phyloP scores from a whole-genome alignment of 2,888 invertebrate species.

The Tetragonula carbonaria region DNA sequence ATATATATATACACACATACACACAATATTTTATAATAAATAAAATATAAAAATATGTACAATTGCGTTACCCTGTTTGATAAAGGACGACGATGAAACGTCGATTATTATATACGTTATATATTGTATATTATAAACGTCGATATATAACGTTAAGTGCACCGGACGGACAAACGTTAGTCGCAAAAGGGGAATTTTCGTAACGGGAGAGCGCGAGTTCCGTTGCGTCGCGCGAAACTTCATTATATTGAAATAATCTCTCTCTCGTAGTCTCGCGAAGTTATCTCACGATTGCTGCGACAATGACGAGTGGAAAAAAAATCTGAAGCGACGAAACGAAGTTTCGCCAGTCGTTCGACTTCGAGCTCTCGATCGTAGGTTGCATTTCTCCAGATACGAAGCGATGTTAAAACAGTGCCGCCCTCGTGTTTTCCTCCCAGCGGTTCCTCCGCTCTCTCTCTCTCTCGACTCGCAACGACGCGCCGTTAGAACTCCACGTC shows the following conservation, averaged over 20 bases:
- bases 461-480: slow-evolving; percentile 1
- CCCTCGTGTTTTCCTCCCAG: slow-evolving; percentile 59
- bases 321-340: slow-evolving; percentile 12
- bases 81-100: no score
- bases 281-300: slow-evolving; percentile 10
- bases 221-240: slow-evolving; percentile 21
- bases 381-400: slow-evolving; percentile 22
- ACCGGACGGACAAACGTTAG: slow-evolving; percentile 18
- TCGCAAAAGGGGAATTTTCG: not conserved
- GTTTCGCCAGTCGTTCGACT: slow-evolving; percentile 17
- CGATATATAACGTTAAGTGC: slow-evolving; percentile 15
- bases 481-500: slow-evolving; percentile 33
- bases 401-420: slow-evolving; percentile 42
- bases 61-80: no score
- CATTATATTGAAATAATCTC: not conserved
- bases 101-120: no score
- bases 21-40: no score
- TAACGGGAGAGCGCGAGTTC: not conserved
- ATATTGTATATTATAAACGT: no score
- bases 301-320: slow-evolving; percentile 17
- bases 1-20: no score
- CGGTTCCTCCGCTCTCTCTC: slow-evolving; percentile 34
- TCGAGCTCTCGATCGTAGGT: slow-evolving; percentile 13
- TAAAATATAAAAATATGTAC: no score
- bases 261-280: not conserved